phyloP scores from a whole-genome alignment of 2,888 invertebrate genomes.

The Catonia carolina region DNA sequence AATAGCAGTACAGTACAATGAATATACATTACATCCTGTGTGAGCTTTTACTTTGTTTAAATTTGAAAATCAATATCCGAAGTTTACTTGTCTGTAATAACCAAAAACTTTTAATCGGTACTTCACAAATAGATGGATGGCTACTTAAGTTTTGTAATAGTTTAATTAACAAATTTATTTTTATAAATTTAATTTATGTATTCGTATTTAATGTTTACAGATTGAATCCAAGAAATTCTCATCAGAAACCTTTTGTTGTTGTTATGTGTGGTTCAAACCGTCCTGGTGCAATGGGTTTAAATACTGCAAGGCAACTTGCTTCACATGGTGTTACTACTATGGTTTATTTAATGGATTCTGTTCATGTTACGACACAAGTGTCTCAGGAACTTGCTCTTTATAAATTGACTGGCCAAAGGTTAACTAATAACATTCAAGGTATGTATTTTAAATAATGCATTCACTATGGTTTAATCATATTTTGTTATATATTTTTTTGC shows the following conservation, averaged over 20 bases:
- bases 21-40: too few species aligned
- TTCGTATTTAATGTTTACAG: constrained; percentile 40
- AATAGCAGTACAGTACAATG: too few species aligned
- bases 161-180: too few species aligned
- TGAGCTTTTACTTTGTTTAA: too few species aligned
- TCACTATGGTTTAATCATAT: too few species aligned
- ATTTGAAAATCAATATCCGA: too few species aligned
- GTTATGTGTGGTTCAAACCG: constrained; percentile 64
- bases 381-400: constrained; percentile 60
- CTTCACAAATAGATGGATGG: too few species aligned
- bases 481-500: constrained; percentile 11
- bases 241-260: constrained; percentile 78
- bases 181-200: background rate
- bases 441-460: too few species aligned
- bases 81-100: too few species aligned
- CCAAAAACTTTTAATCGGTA: too few species aligned
- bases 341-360: constrained; percentile 27
- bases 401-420: constrained; percentile 50
- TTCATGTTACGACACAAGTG: constrained; percentile 36
- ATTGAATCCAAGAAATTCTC: constrained; percentile 76
- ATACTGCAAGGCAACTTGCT: constrained; percentile 70
- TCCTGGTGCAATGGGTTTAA: constrained; percentile 62
- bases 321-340: constrained; percentile 64
- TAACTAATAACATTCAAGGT: constrained; percentile 38
- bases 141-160: too few species aligned